These are phyloP conservation scores for Hydropsyche betteni DNA, from an alignment of 2,888 invertebrate genomes.

Conservation along the genomic window DNA sequence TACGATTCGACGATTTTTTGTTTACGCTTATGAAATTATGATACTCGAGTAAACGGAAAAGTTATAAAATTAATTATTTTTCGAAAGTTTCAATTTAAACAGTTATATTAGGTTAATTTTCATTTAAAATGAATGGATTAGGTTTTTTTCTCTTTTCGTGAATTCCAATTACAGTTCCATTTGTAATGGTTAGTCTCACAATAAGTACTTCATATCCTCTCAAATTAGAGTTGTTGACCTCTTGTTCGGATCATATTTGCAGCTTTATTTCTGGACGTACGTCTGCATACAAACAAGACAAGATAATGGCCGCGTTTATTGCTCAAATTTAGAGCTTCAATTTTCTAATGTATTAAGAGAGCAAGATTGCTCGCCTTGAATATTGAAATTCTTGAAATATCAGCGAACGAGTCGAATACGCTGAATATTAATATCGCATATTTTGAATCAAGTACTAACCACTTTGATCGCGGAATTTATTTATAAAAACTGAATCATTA, in stretches of 20 bases:
- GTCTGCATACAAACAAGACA: conserved; percentile 14
- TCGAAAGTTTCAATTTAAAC: too few species aligned
- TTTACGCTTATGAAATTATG: too few species aligned
- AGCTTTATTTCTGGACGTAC: neutral
- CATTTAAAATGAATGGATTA: too few species aligned
- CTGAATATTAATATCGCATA: too few species aligned
- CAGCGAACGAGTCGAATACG: neutral
- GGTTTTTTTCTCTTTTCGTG: too few species aligned
- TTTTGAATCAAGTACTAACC: neutral
- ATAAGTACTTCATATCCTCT: neutral
- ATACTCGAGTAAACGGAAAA: too few species aligned
- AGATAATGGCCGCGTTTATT: conserved; percentile 5
- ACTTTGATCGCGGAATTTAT: neutral
- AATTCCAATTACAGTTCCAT: too few species aligned
- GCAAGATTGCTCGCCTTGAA: neutral
- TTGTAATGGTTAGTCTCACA: too few species aligned
- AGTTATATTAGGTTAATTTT: too few species aligned
- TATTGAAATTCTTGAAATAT: neutral
- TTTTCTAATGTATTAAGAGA: conserved; percentile 2
- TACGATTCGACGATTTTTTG: too few species aligned
- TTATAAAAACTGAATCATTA: neutral
- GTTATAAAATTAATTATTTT: too few species aligned
- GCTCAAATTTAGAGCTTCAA: conserved; percentile 2
- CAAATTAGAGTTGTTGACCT: neutral
- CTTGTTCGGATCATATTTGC: neutral